Base-by-base conservation (phyloP, 2,113 vertebrate species). In the Butorides virescens region DNA sequence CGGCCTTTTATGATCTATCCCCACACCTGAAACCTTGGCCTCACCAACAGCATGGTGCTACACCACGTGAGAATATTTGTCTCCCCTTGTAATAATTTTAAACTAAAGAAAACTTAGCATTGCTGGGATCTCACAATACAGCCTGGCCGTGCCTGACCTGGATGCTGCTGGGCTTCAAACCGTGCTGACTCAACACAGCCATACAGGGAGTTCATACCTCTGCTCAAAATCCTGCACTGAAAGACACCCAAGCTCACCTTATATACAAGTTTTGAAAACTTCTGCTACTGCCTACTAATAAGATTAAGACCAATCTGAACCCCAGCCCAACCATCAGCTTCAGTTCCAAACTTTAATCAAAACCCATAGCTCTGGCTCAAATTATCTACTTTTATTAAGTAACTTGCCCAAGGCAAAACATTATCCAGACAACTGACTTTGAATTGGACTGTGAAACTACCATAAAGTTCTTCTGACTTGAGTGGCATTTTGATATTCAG, bases 111-210 rank as follows among this genome's bases (percentile, higher is more conserved):
- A 87, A 70, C 9, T 22, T 2, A 34, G 39, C 44, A 5, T 0
- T 42, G 52, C 50, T 12, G 7, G 5, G 22, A 72, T 46, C 20
- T 22, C 62, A 12, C 2, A 0, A 16, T 5, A 50, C 0, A 1
- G 34, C 27, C 46, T 18, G 25, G 49, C 13, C 5, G 0, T 7
- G 49, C 37, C 46, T 25, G 8, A 8, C 19, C 46, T 26, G 12
- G 36, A 29, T 77, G 56, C 15, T 1, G 12, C 42, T 29, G 37
- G 29, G 34, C 52, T 86, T 71, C 89, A 30, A 53, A 78, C 52
- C 2, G 2, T 4, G 46, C 67, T 29, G 63, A 32, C 55, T 58
- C 37, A 53, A 61, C 37, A 16, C 8, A 26, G 66, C 71, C 26
- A 10, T 10, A 37, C 37, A 26, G 5, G 17, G 34, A 61, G 9